Percentiles rank a stretch among this genome's conserved stretches.
Evolutionary conservation across 1,140 invertebrate species (phyloP).

Genomic region (Lepidotrigona ventralis): DNA sequence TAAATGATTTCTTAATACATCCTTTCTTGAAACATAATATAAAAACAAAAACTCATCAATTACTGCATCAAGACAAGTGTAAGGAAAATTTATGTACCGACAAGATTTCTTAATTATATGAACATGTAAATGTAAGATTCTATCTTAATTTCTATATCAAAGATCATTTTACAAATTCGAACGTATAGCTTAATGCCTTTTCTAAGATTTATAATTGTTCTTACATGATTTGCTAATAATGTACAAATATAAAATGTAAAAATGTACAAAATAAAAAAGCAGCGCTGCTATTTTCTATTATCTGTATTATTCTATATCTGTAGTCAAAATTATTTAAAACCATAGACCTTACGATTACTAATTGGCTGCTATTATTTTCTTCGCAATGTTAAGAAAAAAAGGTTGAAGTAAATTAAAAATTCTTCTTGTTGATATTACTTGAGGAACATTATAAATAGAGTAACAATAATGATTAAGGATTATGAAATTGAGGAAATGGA

Average conservation of each 20-base stretch:
- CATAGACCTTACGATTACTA: neutral
- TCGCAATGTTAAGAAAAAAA: neutral
- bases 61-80: too few species aligned
- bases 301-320: neutral
- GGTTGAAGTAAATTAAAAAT: neutral
- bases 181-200: slow-evolving; percentile 9
- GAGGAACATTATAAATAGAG: neutral
- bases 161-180: neutral
- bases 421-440: neutral
- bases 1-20: neutral
- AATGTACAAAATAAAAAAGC: slow-evolving; percentile 45
- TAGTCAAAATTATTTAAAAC: neutral
- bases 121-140: neutral
- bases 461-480: neutral
- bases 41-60: neutral
- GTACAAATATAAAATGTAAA: slow-evolving; percentile 30
- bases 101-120: neutral
- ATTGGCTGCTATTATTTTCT: neutral
- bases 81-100: neutral
- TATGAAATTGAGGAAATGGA: neutral
- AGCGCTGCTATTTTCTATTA: slow-evolving; percentile 37
- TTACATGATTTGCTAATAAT: slow-evolving; percentile 9
- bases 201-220: slow-evolving; percentile 25
- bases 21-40: neutral
- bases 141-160: neutral